Conservation (phyloP, 92 coral and sea anemone genomes). For the Virgularia gustaviana region DNA sequence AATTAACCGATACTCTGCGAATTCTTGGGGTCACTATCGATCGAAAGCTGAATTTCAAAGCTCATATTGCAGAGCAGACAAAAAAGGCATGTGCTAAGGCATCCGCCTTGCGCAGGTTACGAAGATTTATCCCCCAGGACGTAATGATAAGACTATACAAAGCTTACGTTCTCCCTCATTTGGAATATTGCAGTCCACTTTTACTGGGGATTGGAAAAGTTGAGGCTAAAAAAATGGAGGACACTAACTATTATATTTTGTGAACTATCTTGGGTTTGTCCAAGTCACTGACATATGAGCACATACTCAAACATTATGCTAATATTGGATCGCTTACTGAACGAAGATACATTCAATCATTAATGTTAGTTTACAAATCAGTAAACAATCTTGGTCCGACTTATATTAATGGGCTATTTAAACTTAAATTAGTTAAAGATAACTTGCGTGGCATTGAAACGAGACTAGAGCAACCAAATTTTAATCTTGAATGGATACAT, state of each 20-base stretch:
- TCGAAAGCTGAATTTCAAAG: slow-evolving; percentile 29
- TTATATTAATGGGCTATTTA: slow-evolving; percentile 35
- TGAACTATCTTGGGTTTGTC: slow-evolving; percentile 19
- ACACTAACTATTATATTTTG: slow-evolving; percentile 36
- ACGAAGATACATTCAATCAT: slow-evolving; percentile 7
- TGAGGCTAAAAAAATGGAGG: slow-evolving; percentile 20
- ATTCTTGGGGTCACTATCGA: slow-evolving; percentile 52
- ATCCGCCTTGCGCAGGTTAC: slow-evolving; percentile 15
- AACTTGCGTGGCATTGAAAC: slow-evolving; percentile 26
- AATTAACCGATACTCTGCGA: slow-evolving; percentile 41
- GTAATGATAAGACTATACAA: slow-evolving; percentile 29
- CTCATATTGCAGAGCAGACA: slow-evolving; percentile 19
- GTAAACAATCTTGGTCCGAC: slow-evolving; percentile 17
- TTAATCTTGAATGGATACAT: slow-evolving; percentile 32
- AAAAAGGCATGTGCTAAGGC: slow-evolving; percentile 29
- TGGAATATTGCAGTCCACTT: slow-evolving; percentile 24
- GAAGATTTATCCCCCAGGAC: slow-evolving; percentile 14
- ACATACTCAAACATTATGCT: not conserved
- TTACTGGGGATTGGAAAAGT: slow-evolving; percentile 25
- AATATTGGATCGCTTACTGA: slow-evolving; percentile 19
- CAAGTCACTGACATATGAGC: slow-evolving; percentile 9
- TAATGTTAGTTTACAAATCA: slow-evolving; percentile 19
- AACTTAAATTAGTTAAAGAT: slow-evolving; percentile 8
- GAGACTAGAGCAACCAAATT: not conserved
- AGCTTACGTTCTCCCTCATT: slow-evolving; percentile 11